Base-by-base conservation (phyloP, 2,888 invertebrate genomes). In the Trachelus tabidus region DNA sequence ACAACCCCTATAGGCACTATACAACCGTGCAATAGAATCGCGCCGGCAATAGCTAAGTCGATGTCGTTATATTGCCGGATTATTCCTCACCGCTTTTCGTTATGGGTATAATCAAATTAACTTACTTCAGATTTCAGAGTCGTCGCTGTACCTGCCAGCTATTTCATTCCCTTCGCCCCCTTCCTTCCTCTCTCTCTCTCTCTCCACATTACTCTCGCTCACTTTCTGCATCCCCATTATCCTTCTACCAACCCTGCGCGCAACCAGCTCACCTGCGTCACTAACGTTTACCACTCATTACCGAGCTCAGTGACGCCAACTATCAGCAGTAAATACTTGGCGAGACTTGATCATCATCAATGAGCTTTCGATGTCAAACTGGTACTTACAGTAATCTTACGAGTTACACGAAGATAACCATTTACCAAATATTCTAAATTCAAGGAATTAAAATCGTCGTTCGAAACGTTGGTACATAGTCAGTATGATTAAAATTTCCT, bases 41-140 rank as follows among this genome's bases (percentile, higher is more conserved):
- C 85, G 83, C 79, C 80, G 83, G 86, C 87, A 87, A 87, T 88
- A 86, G 85, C 85, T 87, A 84, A 85, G 85, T 85, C 86, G 83
- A 84, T 85, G 87, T 86, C 85, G 86, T 88, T 89, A 87, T 87
- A 87, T 88, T 84, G 87, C 83, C 83, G 85, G 87, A 89, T 90
- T 89, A 89, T 89, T 87, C 85, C 83, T 82, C 81, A 79, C 79
- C 79, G 77, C 73, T 34, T 79, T 83, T 75, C 80, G 84, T 85
- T 85, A 87, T 83, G 81, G 81, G 82, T 82, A 83, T 85, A 85
- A 86, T 87, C 82, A 86, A 87, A 86, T 87, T 86, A 85, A 87
- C 83, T 84, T 81, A 68, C 79, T 80, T 79, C 76, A 80, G 82
- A 83, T 85, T 86, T 86, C 85, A 86, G 86, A 84, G 83, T 77